Conservation (phyloP, 1,140 invertebrate genomes). For the Drosophila santomea region DNA sequence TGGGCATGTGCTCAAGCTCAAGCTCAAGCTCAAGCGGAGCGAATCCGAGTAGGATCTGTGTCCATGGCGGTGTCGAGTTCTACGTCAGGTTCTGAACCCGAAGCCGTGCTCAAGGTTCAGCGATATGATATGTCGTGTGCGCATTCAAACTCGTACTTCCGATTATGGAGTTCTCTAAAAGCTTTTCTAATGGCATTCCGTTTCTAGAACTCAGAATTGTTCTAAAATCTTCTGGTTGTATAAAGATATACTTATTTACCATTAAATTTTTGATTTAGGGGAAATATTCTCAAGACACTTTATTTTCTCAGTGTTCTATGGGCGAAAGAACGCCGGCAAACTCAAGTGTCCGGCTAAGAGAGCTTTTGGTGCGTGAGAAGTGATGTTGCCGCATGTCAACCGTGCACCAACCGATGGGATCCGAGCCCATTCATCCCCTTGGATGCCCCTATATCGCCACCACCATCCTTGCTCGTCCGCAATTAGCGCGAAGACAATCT, state of each 20-base stretch:
- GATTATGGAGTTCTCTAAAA: constrained; percentile 2
- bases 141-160: constrained; percentile 33
- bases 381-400: constrained; percentile 50
- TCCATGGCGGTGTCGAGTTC: constrained; percentile 35
- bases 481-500: constrained; percentile 80
- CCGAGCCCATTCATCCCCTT: constrained; percentile 4
- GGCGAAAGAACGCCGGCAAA: constrained; percentile 13
- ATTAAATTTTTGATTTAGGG: neutral
- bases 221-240: too few species aligned
- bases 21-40: constrained; percentile 28
- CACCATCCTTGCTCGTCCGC: constrained; percentile 53
- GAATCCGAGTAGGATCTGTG: constrained; percentile 28
- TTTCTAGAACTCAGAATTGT: too few species aligned
- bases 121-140: constrained; percentile 22
- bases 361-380: constrained; percentile 20
- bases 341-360: constrained; percentile 17
- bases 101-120: constrained; percentile 54
- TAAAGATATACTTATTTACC: too few species aligned
- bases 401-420: constrained; percentile 29
- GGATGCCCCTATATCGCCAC: constrained; percentile 9
- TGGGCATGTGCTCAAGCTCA: constrained; percentile 40
- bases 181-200: neutral
- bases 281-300: neutral
- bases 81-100: constrained; percentile 35
- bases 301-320: constrained; percentile 5